These are phyloP conservation scores for Paralichthys olivaceus DNA, from an alignment of 2,113 vertebrate species.

Conservation along the genomic window DNA sequence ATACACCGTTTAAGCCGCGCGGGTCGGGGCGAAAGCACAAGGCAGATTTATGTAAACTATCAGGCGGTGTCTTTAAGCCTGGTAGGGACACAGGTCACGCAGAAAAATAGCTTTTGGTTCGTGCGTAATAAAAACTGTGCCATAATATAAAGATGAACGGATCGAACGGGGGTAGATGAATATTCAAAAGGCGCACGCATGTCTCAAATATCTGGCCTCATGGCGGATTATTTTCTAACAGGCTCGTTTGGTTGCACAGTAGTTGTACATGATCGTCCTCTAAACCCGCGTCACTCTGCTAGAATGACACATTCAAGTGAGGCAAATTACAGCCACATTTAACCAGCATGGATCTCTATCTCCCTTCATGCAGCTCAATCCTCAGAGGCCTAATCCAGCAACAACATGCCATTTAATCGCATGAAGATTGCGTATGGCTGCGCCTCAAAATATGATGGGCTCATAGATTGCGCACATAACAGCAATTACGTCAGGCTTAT, in stretches of 20 bases:
- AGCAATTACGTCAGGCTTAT: conserved; percentile 72
- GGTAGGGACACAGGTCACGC: conserved; percentile 56
- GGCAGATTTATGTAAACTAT: conserved; percentile 83
- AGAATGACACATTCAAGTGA: conserved; percentile 67
- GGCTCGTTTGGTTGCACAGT: conserved; percentile 38
- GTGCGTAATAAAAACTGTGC: conserved; percentile 58
- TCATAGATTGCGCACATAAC: conserved; percentile 59
- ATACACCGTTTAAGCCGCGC: conserved; percentile 94
- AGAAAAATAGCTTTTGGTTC: conserved; percentile 48
- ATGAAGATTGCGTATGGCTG: conserved; percentile 61
- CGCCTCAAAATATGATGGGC: conserved; percentile 59
- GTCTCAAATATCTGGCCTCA: conserved; percentile 24
- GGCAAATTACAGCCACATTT: conserved; percentile 61
- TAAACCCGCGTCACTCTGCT: conserved; percentile 56
- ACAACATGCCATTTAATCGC: conserved; percentile 63
- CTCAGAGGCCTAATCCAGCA: conserved; percentile 69
- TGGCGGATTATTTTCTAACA: conserved; percentile 31
- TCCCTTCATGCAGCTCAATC: conserved; percentile 44
- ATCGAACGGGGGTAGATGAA: conserved; percentile 16
- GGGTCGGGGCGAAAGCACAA: conserved; percentile 66
- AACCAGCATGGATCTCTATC: conserved; percentile 48
- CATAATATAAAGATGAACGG: conserved; percentile 61
- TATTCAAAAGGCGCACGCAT: conserved; percentile 29
- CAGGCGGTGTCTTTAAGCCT: conserved; percentile 69
- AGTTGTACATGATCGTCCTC: conserved; percentile 35